A percentile compares a stretch with the other conserved stretches of the same genome.
Conservation (phyloP, 1,140 invertebrate genomes). For the Sinonovacula constricta region DNA sequence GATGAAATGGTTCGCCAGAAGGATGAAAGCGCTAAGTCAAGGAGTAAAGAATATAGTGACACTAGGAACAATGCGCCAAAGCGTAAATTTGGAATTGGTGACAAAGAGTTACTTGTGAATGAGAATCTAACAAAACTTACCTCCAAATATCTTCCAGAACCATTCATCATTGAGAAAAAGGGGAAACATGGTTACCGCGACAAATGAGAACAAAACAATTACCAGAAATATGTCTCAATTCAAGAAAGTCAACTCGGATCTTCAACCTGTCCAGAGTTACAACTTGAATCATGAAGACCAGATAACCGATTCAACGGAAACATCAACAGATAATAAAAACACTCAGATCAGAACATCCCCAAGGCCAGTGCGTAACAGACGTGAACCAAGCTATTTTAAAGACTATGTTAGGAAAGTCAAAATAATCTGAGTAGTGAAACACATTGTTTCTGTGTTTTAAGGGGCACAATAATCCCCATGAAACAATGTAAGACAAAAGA, state of each 20-base stretch:
- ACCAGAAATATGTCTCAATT: not conserved
- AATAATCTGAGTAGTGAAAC: no score
- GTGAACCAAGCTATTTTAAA: not conserved
- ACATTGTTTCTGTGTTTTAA: no score
- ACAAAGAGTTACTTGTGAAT: conserved; percentile 13
- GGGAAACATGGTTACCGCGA: conserved; percentile 19
- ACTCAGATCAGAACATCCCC: no score
- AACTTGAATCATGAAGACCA: no score
- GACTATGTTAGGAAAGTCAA: conserved; percentile 1
- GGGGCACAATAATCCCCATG: no score
- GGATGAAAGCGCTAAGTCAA: not conserved
- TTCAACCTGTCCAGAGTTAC: no score
- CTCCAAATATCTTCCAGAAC: not conserved
- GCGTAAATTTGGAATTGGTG: conserved; percentile 2
- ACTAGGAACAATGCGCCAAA: conserved; percentile 14
- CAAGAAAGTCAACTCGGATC: not conserved
- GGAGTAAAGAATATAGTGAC: conserved; percentile 3
- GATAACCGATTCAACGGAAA: no score
- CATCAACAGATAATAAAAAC: no score
- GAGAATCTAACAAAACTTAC: conserved; percentile 14
- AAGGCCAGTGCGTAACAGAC: not conserved
- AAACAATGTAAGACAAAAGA: no score
- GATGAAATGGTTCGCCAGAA: not conserved
- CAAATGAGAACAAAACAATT: not conserved
- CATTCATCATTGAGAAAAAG: not conserved